A percentile compares a stretch with the other conserved stretches of the same genome.
phyloP scores from a whole-genome alignment of 2,888 invertebrate species.

The Epirrhoe alternata region DNA sequence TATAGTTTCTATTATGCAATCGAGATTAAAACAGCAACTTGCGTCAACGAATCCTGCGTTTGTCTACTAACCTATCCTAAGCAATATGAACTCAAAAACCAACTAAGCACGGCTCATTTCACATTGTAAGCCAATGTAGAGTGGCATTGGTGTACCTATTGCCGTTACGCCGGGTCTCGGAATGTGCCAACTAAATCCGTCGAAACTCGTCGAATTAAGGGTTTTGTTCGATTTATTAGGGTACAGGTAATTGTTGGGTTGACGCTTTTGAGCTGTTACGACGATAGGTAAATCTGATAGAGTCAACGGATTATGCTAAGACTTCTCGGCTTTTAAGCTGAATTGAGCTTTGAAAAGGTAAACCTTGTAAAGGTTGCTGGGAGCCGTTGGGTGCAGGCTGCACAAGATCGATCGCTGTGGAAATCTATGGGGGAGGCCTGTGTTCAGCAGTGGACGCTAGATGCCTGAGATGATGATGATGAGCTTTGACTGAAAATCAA shows the following conservation, averaged over 20 bases:
- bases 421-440: too few relatives aligned
- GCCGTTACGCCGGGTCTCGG: slow-evolving; percentile 21
- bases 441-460: too few relatives aligned
- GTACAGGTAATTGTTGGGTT: slow-evolving; percentile 52
- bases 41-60: too few relatives aligned
- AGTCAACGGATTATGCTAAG: slow-evolving; percentile 17
- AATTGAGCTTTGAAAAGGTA: background rate
- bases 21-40: too few relatives aligned
- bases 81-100: slow-evolving; percentile 7
- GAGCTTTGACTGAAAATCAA: background rate
- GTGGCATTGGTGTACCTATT: slow-evolving; percentile 15
- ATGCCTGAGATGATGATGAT: too few relatives aligned
- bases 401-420: too few relatives aligned
- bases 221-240: slow-evolving; percentile 62
- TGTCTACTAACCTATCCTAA: background rate
- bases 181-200: slow-evolving; percentile 60
- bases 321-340: background rate
- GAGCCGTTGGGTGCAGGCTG: too few relatives aligned
- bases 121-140: slow-evolving; percentile 2
- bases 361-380: too few relatives aligned
- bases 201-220: slow-evolving; percentile 58
- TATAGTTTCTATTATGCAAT: too few relatives aligned
- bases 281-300: slow-evolving; percentile 31
- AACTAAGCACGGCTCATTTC: slow-evolving; percentile 7
- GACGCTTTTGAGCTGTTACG: slow-evolving; percentile 47